Base-by-base conservation (phyloP, 2,113 vertebrate species). In the Phasianus colchicus region DNA sequence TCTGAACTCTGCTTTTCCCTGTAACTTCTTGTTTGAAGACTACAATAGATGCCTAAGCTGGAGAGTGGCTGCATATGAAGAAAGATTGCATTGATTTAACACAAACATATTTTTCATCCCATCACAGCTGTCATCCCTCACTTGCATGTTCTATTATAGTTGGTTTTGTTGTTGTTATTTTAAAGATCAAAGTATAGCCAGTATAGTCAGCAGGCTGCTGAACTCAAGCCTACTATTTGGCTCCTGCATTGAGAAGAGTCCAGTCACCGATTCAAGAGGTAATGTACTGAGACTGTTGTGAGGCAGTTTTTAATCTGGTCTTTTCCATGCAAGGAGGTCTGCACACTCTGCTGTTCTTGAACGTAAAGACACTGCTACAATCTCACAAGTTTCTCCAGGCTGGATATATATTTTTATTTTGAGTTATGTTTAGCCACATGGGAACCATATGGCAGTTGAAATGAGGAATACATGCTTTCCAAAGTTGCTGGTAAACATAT, bases 391-490 rank as follows among this genome's bases (percentile, higher is more conserved):
- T 83, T 47, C 83, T 90, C 55, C 64, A 80, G 50, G 55, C 60
- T 92, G 75, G 34, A 80, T 80, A 58, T 13, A 78, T 91, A 80
- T 70, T 95, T 90, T 94, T 88, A 81, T 83, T 92, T 78, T 80
- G 45, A 81, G 69, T 83, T 94, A 47, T 13, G 70, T 92, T 94
- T 90, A 88, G 74, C 57, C 93, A 95, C 65, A 74, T 94, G 83
- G 90, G 22, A 14, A 71, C 90, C 95, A 93, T 86, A 96, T 89
- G 90, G 85, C 79, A 83, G 71, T 88, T 91, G 54, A 89, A 91
- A 21, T 12, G 9, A 76, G 43, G 48, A 92, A 88, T 60, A 63
- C 16, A 42, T 60, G 85, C 32, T 83, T 89, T 93, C 64, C 64
- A 74, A 63, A 71, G 69, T 38, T 91, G 71, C 13, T 88, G 54